Evolutionary conservation across 2,888 invertebrate genomes (phyloP).

Genomic region (Dicycla oo): DNA sequence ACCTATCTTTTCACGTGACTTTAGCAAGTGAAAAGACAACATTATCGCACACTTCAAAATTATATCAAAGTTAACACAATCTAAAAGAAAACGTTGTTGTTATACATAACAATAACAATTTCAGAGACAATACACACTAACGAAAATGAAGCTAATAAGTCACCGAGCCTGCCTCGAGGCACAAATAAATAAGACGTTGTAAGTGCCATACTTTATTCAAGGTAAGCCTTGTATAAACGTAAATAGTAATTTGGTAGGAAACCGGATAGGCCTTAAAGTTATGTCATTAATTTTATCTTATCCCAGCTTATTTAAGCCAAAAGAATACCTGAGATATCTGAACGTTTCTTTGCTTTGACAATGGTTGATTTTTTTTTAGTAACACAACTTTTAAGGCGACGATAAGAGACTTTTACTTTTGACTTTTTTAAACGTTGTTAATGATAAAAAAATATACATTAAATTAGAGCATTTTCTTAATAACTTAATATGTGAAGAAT

Average conservation of each 20-base stretch:
- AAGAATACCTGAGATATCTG: conserved; percentile 25
- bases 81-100: background rate
- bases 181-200: conserved; percentile 33
- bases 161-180: conserved; percentile 22
- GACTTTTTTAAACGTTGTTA: too few relatives aligned
- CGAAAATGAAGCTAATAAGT: conserved; percentile 23
- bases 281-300: conserved; percentile 42
- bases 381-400: too few relatives aligned
- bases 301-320: conserved; percentile 36
- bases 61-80: background rate
- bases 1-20: too few relatives aligned
- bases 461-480: too few relatives aligned
- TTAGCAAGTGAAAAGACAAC: too few relatives aligned
- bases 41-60: background rate
- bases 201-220: conserved; percentile 39
- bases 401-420: too few relatives aligned
- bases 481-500: too few relatives aligned
- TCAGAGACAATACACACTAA: conserved; percentile 4
- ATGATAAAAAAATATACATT: too few relatives aligned
- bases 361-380: background rate
- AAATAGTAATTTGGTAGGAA: conserved; percentile 34
- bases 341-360: conserved; percentile 9
- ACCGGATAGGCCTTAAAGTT: conserved; percentile 37
- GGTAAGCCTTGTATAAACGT: conserved; percentile 35
- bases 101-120: conserved; percentile 10